These are phyloP conservation scores for Spilarctia lutea DNA, from an alignment of 2,888 invertebrate species.

Conservation along the genomic window DNA sequence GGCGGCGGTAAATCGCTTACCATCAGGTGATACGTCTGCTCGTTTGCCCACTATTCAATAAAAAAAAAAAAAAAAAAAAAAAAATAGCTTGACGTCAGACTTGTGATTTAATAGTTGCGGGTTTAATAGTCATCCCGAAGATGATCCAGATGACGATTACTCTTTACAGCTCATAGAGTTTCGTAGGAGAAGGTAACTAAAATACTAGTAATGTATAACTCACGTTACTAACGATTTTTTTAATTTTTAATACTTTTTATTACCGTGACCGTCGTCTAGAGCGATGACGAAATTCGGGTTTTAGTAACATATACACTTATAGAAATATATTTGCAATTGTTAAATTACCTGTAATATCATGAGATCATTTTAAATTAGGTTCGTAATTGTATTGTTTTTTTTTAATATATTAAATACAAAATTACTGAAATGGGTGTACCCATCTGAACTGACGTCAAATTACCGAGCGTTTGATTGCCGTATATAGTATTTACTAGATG, in stretches of 20 bases:
- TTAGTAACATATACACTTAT: not conserved
- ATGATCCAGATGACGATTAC: not conserved
- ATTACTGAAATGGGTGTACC: not conserved
- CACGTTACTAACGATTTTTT: not conserved
- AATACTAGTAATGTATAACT: not conserved
- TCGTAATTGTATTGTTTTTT: conserved; percentile 2
- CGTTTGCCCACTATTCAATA: no score
- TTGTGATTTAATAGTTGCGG: not conserved
- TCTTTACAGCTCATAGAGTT: not conserved
- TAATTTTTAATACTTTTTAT: not conserved
- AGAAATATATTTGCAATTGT: not conserved
- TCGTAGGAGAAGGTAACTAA: not conserved
- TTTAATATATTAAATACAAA: not conserved
- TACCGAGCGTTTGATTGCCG: not conserved
- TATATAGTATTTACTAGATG: not conserved
- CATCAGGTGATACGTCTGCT: no score
- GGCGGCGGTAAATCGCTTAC: no score
- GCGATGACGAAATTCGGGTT: not conserved
- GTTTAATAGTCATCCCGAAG: not conserved
- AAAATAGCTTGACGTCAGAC: not conserved
- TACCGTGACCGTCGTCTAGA: not conserved
- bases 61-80: no score
- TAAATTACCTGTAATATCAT: not conserved
- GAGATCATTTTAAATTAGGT: conserved; percentile 1
- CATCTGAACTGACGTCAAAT: not conserved